phyloP scores from a whole-genome alignment of 2,797 vertebrate genomes.

The Siniperca obscura region DNA sequence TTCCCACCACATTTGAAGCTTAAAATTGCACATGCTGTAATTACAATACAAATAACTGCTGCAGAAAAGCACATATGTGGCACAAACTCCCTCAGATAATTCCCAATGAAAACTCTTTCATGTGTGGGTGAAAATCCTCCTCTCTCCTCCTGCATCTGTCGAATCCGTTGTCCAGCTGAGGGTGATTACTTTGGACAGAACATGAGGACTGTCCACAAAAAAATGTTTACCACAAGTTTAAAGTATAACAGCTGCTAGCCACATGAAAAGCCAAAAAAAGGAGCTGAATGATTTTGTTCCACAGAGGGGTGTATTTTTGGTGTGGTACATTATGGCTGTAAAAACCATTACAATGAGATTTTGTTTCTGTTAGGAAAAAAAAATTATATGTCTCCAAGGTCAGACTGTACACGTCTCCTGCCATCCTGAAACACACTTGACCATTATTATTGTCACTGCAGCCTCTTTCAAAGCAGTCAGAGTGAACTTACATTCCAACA shows the following conservation, averaged over 20 bases:
- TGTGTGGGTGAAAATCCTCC: slow-evolving; percentile 60
- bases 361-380: slow-evolving; percentile 68
- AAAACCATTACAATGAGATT: slow-evolving; percentile 78
- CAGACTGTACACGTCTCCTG: slow-evolving; percentile 61
- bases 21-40: slow-evolving; percentile 67
- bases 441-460: slow-evolving; percentile 61
- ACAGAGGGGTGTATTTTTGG: slow-evolving; percentile 74
- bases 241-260: slow-evolving; percentile 77
- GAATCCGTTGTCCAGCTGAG: slow-evolving; percentile 74
- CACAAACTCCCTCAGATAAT: slow-evolving; percentile 56
- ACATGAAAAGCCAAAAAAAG: slow-evolving; percentile 75
- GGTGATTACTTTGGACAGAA: slow-evolving; percentile 79
- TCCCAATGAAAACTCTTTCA: slow-evolving; percentile 53
- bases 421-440: slow-evolving; percentile 54
- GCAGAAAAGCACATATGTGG: slow-evolving; percentile 63
- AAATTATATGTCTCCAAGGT: slow-evolving; percentile 68
- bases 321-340: slow-evolving; percentile 62
- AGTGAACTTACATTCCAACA: slow-evolving; percentile 62
- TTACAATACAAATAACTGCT: slow-evolving; percentile 69
- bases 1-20: slow-evolving; percentile 70
- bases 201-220: slow-evolving; percentile 68
- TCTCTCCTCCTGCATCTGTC: slow-evolving; percentile 65
- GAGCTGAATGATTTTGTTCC: slow-evolving; percentile 75
- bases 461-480: slow-evolving; percentile 43
- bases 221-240: slow-evolving; percentile 76